phyloP scores from a whole-genome alignment of 92 coral and sea anemone species.

The Galaxea fascicularis region DNA sequence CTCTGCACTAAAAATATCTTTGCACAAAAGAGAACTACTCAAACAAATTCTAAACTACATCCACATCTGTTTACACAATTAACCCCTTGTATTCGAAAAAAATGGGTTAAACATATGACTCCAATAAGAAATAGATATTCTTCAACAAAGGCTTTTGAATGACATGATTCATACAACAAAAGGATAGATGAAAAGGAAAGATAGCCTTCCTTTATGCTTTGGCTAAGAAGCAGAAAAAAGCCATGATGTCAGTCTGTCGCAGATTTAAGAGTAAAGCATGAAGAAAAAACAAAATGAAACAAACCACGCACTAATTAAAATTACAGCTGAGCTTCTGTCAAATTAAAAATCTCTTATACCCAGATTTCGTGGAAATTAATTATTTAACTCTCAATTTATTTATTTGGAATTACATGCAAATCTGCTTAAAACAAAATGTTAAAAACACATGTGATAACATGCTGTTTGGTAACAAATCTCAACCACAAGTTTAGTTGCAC shows the following conservation, averaged over 20 bases:
- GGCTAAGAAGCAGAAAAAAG: background rate
- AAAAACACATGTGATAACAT: background rate
- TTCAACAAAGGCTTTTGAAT: background rate
- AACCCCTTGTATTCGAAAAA: background rate
- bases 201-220: background rate
- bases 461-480: background rate
- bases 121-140: background rate
- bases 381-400: background rate
- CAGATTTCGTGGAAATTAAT: background rate
- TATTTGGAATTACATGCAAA: background rate
- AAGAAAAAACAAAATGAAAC: background rate
- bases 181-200: background rate
- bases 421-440: background rate
- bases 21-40: too few species aligned
- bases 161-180: background rate
- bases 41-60: too few species aligned
- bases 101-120: too few species aligned
- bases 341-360: background rate
- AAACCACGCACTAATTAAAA: background rate
- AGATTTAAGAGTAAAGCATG: background rate
- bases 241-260: background rate
- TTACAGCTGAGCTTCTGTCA: background rate
- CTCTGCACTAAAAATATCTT: background rate
- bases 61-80: background rate
- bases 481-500: background rate